Percentiles rank a stretch among this genome's conserved stretches.
Conservation (phyloP, 2,113 vertebrate genomes). For the Cebus imitator region DNA sequence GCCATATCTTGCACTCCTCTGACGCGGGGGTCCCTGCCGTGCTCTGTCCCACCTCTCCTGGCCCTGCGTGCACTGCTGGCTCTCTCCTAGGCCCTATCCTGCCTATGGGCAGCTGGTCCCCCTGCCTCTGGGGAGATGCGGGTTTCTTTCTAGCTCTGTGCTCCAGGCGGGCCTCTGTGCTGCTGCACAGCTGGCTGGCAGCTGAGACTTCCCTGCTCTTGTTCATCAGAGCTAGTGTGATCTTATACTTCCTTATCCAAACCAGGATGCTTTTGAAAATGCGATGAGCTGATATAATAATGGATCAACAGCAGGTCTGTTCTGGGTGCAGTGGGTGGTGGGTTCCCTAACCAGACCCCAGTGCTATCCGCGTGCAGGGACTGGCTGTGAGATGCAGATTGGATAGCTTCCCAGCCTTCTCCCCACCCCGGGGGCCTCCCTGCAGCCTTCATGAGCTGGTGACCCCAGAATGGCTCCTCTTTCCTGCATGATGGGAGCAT, state of each 20-base stretch:
- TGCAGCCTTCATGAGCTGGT: neutral
- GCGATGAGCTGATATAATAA: neutral
- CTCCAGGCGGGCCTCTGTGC: neutral
- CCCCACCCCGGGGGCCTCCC: neutral
- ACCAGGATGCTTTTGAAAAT: neutral
- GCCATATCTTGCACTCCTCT: neutral
- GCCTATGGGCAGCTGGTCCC: neutral
- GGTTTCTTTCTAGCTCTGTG: neutral
- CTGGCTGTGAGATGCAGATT: neutral
- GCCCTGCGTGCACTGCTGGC: neutral
- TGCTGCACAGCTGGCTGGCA: neutral
- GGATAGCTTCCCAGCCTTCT: too few species aligned
- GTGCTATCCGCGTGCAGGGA: neutral
- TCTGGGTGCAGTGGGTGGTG: neutral
- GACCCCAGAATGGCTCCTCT: too few species aligned
- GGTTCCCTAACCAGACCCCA: neutral
- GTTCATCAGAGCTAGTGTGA: neutral
- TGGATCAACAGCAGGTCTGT: neutral
- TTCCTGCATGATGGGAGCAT: neutral
- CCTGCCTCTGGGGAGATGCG: neutral
- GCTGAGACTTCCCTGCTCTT: neutral
- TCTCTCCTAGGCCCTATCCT: neutral
- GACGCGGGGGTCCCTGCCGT: neutral
- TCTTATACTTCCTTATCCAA: neutral
- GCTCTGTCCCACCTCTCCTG: neutral